Evolutionary conservation across 2,797 vertebrate species (phyloP).

Genomic region (Pantherophis vulpinus): DNA sequence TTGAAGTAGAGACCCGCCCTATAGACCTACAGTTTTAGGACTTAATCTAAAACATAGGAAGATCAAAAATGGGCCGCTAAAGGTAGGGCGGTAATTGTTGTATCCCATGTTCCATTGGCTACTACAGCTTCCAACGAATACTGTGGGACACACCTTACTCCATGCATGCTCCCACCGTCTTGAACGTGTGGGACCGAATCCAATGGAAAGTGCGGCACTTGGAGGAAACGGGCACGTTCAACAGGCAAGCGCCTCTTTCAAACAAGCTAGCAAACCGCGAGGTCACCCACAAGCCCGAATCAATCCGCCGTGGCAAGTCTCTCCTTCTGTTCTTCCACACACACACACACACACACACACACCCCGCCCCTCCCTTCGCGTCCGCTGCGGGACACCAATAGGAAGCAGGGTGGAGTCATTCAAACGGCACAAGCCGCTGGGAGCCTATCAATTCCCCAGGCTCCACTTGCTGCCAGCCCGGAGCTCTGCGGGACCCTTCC

Average conservation of each 20-base stretch:
- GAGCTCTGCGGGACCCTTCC: conserved; percentile 9
- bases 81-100: background rate
- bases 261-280: background rate
- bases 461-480: background rate
- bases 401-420: background rate
- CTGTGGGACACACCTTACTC: background rate
- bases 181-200: background rate
- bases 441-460: background rate
- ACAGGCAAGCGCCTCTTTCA: background rate
- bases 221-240: background rate
- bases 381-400: background rate
- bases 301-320: background rate
- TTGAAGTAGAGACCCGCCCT: background rate
- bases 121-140: background rate
- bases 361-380: background rate
- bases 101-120: background rate
- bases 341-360: background rate
- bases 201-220: background rate
- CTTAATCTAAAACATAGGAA: background rate
- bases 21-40: background rate
- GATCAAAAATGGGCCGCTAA: background rate
- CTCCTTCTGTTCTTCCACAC: too few species aligned
- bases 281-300: background rate
- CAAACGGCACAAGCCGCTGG: background rate
- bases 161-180: background rate